Evolutionary conservation across 2,888 invertebrate genomes (phyloP).

Genomic region (Polylopha cassiicola): DNA sequence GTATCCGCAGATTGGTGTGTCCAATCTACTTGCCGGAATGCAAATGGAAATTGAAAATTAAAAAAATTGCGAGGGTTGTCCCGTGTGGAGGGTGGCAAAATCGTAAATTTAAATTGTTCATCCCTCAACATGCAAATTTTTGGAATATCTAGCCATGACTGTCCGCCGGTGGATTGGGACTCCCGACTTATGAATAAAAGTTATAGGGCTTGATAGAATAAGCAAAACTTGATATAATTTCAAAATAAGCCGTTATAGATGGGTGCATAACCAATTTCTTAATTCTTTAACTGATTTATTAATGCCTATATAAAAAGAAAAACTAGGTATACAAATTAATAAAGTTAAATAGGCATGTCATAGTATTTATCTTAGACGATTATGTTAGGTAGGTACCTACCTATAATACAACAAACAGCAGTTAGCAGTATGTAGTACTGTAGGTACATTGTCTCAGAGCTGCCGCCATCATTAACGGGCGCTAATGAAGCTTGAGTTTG

Average conservation of each 20-base stretch:
- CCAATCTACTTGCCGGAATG: conserved; percentile 45
- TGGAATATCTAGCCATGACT: conserved; percentile 37
- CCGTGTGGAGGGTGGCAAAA: conserved; percentile 59
- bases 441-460: conserved; percentile 48
- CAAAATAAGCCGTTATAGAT: too few relatives aligned
- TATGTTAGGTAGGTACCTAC: conserved; percentile 36
- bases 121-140: conserved; percentile 73
- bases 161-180: conserved; percentile 47
- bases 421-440: conserved; percentile 40
- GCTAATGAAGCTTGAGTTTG: conserved; percentile 75
- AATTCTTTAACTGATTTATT: too few relatives aligned
- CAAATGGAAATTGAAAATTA: conserved; percentile 76
- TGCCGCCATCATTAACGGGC: conserved; percentile 71
- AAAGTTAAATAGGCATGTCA: conserved; percentile 22
- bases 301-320: too few relatives aligned
- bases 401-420: conserved; percentile 45
- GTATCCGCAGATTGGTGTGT: conserved; percentile 35
- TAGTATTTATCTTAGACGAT: conserved; percentile 34
- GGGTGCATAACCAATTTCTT: conserved; percentile 9
- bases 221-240: too few relatives aligned
- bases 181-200: conserved; percentile 28
- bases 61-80: conserved; percentile 70
- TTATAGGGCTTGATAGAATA: conserved; percentile 13
- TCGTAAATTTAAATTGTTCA: conserved; percentile 77
- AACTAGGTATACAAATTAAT: too few relatives aligned